phyloP scores from a whole-genome alignment of 2,888 invertebrate species.

The Caenorhabditis macrosperma region DNA sequence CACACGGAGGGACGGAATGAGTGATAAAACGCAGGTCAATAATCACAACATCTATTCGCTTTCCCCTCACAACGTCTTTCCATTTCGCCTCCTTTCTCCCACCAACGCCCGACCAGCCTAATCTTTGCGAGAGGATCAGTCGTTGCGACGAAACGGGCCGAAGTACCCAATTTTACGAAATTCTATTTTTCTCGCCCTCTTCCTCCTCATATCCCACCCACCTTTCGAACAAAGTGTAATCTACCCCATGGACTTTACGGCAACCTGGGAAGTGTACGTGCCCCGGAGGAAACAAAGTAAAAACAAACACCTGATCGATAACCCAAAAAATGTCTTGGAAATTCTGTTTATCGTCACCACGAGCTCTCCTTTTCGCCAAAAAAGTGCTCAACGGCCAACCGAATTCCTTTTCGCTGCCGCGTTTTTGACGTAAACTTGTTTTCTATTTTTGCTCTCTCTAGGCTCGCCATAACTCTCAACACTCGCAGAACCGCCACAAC shows the following conservation, averaged over 20 bases:
- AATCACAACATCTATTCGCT: constrained; percentile 11
- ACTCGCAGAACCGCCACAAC: too few relatives aligned
- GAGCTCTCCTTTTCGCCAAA: background rate
- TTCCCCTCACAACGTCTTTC: background rate
- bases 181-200: constrained; percentile 1
- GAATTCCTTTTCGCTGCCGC: background rate
- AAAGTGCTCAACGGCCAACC: background rate
- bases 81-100: background rate
- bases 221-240: constrained; percentile 43
- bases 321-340: too few relatives aligned
- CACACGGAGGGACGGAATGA: constrained; percentile 6
- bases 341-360: background rate
- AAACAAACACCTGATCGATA: too few relatives aligned
- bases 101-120: constrained; percentile 12
- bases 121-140: constrained; percentile 43
- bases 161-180: constrained; percentile 36
- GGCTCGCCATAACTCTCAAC: too few relatives aligned
- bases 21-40: constrained; percentile 34
- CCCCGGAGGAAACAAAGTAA: too few relatives aligned
- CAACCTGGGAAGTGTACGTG: too few relatives aligned
- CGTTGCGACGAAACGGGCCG: constrained; percentile 29
- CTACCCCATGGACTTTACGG: too few relatives aligned
- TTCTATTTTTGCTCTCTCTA: background rate
- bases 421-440: constrained; percentile 1
- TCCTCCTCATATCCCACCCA: background rate